Evolutionary conservation across 2,113 vertebrate species (phyloP).

Genomic region (Acrocephalus kingi): DNA sequence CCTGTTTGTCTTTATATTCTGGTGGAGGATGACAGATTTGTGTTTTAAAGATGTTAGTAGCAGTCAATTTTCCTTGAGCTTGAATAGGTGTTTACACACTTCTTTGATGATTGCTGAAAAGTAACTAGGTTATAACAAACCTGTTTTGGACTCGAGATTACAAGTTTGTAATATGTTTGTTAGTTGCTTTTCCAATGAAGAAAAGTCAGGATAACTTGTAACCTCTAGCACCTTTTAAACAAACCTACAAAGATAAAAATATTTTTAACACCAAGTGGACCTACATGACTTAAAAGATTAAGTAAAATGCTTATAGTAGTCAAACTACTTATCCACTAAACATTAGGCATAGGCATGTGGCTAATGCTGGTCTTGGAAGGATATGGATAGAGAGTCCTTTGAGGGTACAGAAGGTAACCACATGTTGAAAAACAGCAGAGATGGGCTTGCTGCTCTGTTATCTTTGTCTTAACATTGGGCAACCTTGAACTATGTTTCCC

Average conservation of each 20-base stretch:
- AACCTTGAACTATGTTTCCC: neutral
- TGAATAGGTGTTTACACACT: neutral
- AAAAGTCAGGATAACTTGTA: neutral
- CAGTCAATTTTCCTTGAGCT: neutral
- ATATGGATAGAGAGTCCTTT: neutral
- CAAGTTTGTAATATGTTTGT: neutral
- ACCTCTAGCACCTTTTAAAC: neutral
- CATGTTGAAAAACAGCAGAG: neutral
- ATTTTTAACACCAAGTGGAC: constrained; percentile 12
- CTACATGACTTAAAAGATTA: neutral
- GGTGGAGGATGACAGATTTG: neutral
- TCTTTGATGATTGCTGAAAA: neutral
- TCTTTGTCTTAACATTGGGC: neutral
- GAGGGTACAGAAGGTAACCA: neutral
- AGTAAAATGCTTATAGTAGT: neutral
- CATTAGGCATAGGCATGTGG: neutral
- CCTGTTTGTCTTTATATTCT: neutral
- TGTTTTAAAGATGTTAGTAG: neutral
- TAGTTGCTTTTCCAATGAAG: neutral
- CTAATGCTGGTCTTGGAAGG: neutral
- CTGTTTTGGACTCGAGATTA: neutral
- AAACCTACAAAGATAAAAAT: neutral
- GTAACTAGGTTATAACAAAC: neutral
- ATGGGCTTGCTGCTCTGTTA: neutral
- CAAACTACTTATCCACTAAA: neutral